A percentile compares a stretch with the other conserved stretches of the same genome.
phyloP scores from a whole-genome alignment of 1,140 invertebrate genomes.

The Brachionus paranguensis region DNA sequence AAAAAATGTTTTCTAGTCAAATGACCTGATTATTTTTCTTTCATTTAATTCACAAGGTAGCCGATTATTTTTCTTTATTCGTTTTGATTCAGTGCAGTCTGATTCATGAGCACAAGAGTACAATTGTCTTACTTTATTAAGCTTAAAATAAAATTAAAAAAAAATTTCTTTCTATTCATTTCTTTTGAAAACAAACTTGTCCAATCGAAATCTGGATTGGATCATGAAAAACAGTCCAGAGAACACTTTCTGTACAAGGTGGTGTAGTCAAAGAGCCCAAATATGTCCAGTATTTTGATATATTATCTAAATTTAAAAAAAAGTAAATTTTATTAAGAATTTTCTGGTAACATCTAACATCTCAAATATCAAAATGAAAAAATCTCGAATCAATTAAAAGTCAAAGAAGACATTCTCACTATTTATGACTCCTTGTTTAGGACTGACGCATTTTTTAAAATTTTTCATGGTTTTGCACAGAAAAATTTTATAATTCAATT shows the following conservation, averaged over 20 bases:
- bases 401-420: too few relatives aligned
- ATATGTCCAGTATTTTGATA: conserved; percentile 62
- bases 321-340: too few relatives aligned
- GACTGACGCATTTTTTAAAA: too few relatives aligned
- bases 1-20: neutral
- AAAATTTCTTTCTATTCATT: neutral
- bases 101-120: neutral
- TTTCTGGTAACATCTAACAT: too few relatives aligned
- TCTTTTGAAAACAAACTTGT: neutral
- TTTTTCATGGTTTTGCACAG: neutral
- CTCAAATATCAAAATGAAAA: too few relatives aligned
- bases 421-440: too few relatives aligned
- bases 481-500: neutral
- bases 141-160: neutral
- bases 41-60: conserved; percentile 12
- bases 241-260: conserved; percentile 76
- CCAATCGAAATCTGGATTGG: conserved; percentile 47
- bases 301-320: neutral
- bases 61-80: neutral
- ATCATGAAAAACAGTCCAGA: conserved; percentile 76
- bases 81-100: neutral
- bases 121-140: neutral
- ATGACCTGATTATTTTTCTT: conserved; percentile 2
- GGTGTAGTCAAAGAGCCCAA: conserved; percentile 80
- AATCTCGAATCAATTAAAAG: too few relatives aligned